Conservation (phyloP, 1,140 invertebrate species). For the Oppia nitens region DNA sequence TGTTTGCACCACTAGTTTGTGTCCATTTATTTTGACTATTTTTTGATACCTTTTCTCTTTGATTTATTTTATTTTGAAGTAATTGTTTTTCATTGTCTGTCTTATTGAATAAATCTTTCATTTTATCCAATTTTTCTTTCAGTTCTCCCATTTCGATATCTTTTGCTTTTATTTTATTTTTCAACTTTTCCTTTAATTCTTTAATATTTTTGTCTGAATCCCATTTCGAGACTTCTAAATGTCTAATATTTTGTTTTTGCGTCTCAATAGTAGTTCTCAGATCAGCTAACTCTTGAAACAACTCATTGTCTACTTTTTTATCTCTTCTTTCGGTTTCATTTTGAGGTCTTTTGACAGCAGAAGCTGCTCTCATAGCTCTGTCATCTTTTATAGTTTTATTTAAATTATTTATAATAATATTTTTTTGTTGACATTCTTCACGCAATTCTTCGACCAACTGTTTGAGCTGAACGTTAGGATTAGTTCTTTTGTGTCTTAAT, state of each 20-base stretch:
- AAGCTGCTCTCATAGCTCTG: background rate
- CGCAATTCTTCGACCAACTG: background rate
- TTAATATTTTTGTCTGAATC: slow-evolving; percentile 1
- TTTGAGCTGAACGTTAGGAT: background rate
- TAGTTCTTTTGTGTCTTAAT: background rate
- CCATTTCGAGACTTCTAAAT: background rate
- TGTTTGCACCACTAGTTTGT: background rate
- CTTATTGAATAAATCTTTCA: background rate
- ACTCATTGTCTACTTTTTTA: slow-evolving; percentile 10
- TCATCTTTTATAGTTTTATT: background rate
- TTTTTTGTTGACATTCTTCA: background rate
- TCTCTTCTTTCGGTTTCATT: background rate
- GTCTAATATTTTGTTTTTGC: background rate
- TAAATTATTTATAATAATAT: background rate
- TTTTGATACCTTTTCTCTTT: background rate
- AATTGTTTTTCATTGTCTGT: slow-evolving; percentile 2
- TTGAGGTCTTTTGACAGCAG: background rate
- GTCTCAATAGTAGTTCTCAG: background rate
- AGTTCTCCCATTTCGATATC: background rate
- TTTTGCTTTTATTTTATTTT: background rate
- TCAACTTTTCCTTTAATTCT: background rate
- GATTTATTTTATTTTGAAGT: background rate
- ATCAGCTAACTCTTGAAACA: slow-evolving; percentile 10
- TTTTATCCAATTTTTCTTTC: background rate
- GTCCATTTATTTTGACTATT: background rate